Conservation (phyloP, 2,113 vertebrate species). For the Anolis sagrei region DNA sequence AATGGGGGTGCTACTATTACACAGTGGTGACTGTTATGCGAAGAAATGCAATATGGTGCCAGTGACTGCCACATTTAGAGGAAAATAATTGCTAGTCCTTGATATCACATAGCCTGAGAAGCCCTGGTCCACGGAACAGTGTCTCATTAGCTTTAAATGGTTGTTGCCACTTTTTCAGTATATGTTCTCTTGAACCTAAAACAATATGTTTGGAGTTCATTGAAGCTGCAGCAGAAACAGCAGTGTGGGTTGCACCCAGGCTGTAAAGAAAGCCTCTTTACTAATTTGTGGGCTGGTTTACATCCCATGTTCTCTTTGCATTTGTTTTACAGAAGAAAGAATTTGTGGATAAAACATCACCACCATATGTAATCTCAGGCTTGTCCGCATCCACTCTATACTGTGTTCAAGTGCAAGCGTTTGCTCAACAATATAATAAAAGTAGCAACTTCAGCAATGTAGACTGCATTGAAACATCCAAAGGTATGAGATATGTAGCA, state of each 20-base stretch:
- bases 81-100: no score
- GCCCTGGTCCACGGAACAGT: neutral
- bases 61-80: no score
- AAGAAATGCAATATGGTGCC: no score
- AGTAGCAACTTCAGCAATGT: conserved; percentile 60
- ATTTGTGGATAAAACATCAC: conserved; percentile 10
- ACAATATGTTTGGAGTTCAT: neutral
- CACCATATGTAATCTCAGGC: conserved; percentile 33
- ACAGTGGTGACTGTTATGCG: no score
- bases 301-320: neutral
- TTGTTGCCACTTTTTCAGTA: neutral
- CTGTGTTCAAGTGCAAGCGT: conserved; percentile 65
- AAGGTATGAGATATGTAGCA: conserved; percentile 51
- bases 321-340: conserved; percentile 54
- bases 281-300: neutral
- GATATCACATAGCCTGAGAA: no score
- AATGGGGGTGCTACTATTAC: no score
- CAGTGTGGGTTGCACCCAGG: neutral
- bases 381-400: conserved; percentile 57
- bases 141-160: neutral
- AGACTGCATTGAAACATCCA: conserved; percentile 62
- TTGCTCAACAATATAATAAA: neutral
- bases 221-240: neutral
- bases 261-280: neutral
- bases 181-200: neutral